phyloP scores from a whole-genome alignment of 2,888 invertebrate genomes.

The Masnerella sp. region DNA sequence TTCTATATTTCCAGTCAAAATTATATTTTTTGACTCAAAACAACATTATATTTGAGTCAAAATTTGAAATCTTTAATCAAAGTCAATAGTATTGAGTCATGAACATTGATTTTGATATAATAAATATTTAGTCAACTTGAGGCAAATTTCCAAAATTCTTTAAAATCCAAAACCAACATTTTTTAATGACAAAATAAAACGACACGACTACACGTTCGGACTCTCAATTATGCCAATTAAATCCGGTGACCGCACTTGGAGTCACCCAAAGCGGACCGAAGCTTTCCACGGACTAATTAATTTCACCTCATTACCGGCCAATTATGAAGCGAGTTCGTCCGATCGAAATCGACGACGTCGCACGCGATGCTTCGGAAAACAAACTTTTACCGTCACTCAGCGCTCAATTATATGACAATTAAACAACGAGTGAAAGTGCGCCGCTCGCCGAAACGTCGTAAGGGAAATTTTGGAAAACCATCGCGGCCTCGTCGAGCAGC shows the following conservation, averaged over 20 bases:
- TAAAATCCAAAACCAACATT: too few species aligned
- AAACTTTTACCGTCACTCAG: constrained; percentile 7
- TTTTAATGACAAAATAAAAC: neutral
- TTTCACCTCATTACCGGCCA: neutral
- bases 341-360: too few species aligned
- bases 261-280: neutral
- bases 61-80: too few species aligned
- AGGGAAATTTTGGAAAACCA: constrained; percentile 46
- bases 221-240: neutral
- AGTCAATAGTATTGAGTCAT: too few species aligned
- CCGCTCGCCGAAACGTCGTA: constrained; percentile 7
- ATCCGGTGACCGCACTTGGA: neutral
- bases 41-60: too few species aligned
- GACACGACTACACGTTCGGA: neutral
- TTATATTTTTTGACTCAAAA: too few species aligned
- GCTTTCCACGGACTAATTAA: neutral
- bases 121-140: too few species aligned
- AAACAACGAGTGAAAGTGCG: constrained; percentile 34
- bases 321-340: constrained; percentile 9
- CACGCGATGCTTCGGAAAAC: neutral
- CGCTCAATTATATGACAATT: constrained; percentile 17
- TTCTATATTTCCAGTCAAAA: too few species aligned
- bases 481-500: constrained; percentile 47
- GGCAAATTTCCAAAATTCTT: too few species aligned
- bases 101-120: too few species aligned